phyloP scores from a whole-genome alignment of 2,888 invertebrate species.

The Saturnia pavonia region DNA sequence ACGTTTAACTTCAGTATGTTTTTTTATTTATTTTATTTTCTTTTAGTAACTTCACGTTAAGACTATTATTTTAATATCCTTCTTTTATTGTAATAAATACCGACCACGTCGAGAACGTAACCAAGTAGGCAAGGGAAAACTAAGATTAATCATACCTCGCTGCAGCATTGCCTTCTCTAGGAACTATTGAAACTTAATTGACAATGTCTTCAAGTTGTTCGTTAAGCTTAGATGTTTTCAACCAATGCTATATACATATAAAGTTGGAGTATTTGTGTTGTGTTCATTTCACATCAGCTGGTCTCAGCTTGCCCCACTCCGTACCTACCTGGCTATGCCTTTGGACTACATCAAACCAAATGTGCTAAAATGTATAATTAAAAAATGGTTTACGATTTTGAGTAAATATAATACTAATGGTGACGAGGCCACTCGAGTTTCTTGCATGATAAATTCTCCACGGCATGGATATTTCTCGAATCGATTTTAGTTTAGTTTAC shows the following conservation, averaged over 20 bases:
- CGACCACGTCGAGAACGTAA: too few relatives aligned
- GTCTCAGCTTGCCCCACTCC: too few relatives aligned
- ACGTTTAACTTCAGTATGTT: conserved; percentile 52
- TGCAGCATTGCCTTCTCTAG: too few relatives aligned
- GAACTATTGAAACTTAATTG: too few relatives aligned
- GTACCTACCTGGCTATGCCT: too few relatives aligned
- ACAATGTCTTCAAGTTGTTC: too few relatives aligned
- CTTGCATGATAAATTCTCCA: background rate
- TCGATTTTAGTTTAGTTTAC: background rate
- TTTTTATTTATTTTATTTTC: background rate
- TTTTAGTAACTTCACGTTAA: background rate
- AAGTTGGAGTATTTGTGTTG: too few relatives aligned
- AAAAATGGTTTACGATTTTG: background rate
- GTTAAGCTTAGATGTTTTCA: too few relatives aligned
- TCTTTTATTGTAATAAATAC: background rate
- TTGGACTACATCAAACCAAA: background rate
- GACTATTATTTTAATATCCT: background rate
- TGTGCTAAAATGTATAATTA: background rate
- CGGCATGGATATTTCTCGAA: background rate
- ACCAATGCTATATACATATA: too few relatives aligned
- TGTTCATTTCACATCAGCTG: too few relatives aligned
- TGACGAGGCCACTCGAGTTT: background rate
- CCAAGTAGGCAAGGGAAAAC: too few relatives aligned
- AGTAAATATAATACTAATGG: background rate
- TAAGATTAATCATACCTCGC: too few relatives aligned